Percentiles rank a stretch among this genome's conserved stretches.
Evolutionary conservation across 2,797 vertebrate species (phyloP).

Genomic region (Gadopsis bispinosus): DNA sequence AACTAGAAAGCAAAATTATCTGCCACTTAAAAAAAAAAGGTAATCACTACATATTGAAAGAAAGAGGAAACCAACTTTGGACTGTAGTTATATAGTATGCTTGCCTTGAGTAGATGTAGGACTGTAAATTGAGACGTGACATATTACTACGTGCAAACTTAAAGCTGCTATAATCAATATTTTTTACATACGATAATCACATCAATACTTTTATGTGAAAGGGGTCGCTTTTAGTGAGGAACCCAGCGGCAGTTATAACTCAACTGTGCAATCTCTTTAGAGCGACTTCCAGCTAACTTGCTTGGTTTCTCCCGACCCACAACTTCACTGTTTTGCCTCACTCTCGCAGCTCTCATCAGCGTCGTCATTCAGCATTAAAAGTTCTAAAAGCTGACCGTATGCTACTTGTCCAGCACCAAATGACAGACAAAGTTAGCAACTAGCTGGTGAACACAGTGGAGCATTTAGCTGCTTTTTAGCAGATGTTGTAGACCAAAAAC

Average conservation of each 20-base stretch:
- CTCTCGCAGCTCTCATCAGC: not conserved
- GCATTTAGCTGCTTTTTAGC: too few relatives aligned
- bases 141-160: not conserved
- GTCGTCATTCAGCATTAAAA: not conserved
- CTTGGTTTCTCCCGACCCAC: not conserved
- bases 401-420: not conserved
- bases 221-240: not conserved
- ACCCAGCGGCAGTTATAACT: not conserved
- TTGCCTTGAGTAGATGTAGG: not conserved
- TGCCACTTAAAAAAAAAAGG: conserved; percentile 3
- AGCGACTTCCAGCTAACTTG: not conserved
- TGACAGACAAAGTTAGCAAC: not conserved
- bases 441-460: too few relatives aligned
- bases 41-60: not conserved
- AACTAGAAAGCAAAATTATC: not conserved
- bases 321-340: not conserved
- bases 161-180: not conserved
- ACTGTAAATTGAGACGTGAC: not conserved
- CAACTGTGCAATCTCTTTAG: not conserved
- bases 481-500: not conserved
- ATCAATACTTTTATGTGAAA: not conserved
- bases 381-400: not conserved
- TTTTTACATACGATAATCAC: not conserved
- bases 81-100: not conserved
- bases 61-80: not conserved